These are phyloP conservation scores for Drosophila percnosoma DNA, from an alignment of 2,888 invertebrate genomes.

Conservation along the genomic window DNA sequence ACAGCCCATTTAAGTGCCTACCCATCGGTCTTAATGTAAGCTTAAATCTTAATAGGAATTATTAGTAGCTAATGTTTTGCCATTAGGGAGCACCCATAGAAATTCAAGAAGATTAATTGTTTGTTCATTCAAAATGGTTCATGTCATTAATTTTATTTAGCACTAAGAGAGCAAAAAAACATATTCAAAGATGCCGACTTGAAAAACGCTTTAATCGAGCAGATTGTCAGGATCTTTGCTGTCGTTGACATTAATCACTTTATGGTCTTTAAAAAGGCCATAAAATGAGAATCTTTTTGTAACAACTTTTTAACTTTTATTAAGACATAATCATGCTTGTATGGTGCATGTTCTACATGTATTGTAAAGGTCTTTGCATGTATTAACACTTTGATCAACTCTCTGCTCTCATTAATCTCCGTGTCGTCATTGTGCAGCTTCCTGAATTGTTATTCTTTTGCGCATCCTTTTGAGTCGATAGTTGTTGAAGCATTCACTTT, in stretches of 20 bases:
- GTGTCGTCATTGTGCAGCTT: slow-evolving; percentile 37
- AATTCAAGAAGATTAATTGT: slow-evolving; percentile 73
- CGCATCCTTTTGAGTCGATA: slow-evolving; percentile 40
- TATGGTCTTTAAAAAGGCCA: slow-evolving; percentile 55
- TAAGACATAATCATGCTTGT: slow-evolving; percentile 41
- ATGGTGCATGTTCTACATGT: slow-evolving; percentile 8
- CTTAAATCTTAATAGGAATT: slow-evolving; percentile 51
- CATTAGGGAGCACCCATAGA: slow-evolving; percentile 28
- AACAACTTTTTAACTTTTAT: slow-evolving; percentile 36
- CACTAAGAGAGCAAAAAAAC: slow-evolving; percentile 9
- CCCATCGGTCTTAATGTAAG: slow-evolving; percentile 22
- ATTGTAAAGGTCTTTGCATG: slow-evolving; percentile 14
- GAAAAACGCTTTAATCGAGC: slow-evolving; percentile 22
- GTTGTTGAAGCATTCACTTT: slow-evolving; percentile 39
- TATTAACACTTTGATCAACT: slow-evolving; percentile 35
- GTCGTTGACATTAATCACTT: slow-evolving; percentile 67
- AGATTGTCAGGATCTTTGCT: slow-evolving; percentile 39
- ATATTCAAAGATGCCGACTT: slow-evolving; percentile 20
- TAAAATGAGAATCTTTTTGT: slow-evolving; percentile 44
- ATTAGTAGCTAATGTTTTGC: slow-evolving; percentile 38
- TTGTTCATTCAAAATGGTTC: slow-evolving; percentile 56
- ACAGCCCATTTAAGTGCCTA: slow-evolving; percentile 20
- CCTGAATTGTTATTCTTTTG: slow-evolving; percentile 41
- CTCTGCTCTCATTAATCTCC: slow-evolving; percentile 48
- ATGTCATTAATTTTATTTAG: slow-evolving; percentile 66